Evolutionary conservation across 1,140 invertebrate species (phyloP).

Genomic region (Drosophila quadrilineata): DNA sequence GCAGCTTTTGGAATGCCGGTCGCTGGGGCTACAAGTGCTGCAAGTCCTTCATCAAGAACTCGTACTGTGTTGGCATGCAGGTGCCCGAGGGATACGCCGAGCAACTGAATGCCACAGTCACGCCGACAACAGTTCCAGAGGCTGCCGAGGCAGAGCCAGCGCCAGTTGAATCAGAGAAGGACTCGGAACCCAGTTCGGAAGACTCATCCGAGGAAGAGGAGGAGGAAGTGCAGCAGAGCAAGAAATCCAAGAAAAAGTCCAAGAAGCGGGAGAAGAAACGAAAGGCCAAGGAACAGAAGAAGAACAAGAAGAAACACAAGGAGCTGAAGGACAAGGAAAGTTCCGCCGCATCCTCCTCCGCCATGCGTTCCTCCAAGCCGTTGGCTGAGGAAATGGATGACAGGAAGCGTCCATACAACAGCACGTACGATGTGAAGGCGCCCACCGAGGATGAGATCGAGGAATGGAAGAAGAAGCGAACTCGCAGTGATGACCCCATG

Average conservation of each 20-base stretch:
- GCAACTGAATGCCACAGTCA: slow-evolving; percentile 72
- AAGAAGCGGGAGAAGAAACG: slow-evolving; percentile 85
- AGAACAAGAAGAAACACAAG: slow-evolving; percentile 82
- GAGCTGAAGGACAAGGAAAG: slow-evolving; percentile 81
- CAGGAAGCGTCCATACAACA: slow-evolving; percentile 95
- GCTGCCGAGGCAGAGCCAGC: slow-evolving; percentile 8
- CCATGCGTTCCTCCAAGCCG: slow-evolving; percentile 85
- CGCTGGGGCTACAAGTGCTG: slow-evolving; percentile 98
- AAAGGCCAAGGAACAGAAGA: slow-evolving; percentile 81
- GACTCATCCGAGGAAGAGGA: slow-evolving; percentile 69
- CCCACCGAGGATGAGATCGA: slow-evolving; percentile 96
- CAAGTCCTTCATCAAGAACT: slow-evolving; percentile 92
- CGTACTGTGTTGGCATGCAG: slow-evolving; percentile 81
- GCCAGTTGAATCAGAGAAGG: slow-evolving; percentile 68
- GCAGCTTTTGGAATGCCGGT: slow-evolving; percentile 95
- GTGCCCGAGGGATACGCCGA: slow-evolving; percentile 61
- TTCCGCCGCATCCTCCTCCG: slow-evolving; percentile 75
- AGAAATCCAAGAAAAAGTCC: slow-evolving; percentile 87
- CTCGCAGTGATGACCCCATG: slow-evolving; percentile 96
- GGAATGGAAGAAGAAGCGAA: slow-evolving; percentile 93
- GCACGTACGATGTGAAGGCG: slow-evolving; percentile 90
- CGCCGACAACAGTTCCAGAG: background rate
- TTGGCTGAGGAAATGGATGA: slow-evolving; percentile 88
- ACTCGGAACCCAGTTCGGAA: slow-evolving; percentile 49
- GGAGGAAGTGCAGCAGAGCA: slow-evolving; percentile 69